phyloP scores from a whole-genome alignment of 2,113 vertebrate genomes.

The Dromiciops gliroides region DNA sequence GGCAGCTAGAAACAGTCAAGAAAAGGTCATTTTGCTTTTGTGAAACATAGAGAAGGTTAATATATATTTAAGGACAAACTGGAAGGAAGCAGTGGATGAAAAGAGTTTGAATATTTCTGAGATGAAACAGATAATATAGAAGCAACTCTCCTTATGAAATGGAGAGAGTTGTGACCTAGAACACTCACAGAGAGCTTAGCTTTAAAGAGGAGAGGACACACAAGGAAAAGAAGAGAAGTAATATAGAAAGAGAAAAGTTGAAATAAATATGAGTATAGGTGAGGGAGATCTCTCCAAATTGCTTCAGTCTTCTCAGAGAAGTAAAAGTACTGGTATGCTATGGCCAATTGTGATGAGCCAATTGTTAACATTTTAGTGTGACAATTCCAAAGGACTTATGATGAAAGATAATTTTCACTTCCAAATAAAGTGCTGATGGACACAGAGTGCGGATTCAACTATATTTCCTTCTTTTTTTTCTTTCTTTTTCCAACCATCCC shows the following conservation, averaged over 20 bases:
- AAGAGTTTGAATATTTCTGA: too few species aligned
- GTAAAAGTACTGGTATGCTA: not conserved
- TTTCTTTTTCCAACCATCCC: accelerated
- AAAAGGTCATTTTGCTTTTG: too few species aligned
- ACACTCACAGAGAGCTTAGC: too few species aligned
- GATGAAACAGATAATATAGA: too few species aligned
- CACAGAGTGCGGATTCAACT: not conserved
- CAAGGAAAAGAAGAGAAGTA: not conserved
- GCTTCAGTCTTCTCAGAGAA: not conserved
- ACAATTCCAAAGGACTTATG: not conserved
- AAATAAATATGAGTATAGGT: not conserved
- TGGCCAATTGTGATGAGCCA: not conserved
- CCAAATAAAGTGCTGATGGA: not conserved
- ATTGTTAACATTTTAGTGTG: not conserved
- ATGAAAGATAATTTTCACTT: not conserved
- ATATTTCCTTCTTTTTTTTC: not conserved
- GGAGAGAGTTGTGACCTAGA: too few species aligned
- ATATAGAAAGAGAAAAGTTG: not conserved
- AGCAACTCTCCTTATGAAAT: too few species aligned
- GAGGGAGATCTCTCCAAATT: not conserved
- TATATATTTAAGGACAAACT: too few species aligned
- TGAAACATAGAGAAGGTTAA: too few species aligned
- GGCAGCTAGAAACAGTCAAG: too few species aligned
- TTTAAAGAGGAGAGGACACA: too few species aligned
- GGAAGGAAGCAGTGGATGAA: too few species aligned